Evolutionary conservation across 1,140 invertebrate species (phyloP).

Genomic region (Orius laevigatus): DNA sequence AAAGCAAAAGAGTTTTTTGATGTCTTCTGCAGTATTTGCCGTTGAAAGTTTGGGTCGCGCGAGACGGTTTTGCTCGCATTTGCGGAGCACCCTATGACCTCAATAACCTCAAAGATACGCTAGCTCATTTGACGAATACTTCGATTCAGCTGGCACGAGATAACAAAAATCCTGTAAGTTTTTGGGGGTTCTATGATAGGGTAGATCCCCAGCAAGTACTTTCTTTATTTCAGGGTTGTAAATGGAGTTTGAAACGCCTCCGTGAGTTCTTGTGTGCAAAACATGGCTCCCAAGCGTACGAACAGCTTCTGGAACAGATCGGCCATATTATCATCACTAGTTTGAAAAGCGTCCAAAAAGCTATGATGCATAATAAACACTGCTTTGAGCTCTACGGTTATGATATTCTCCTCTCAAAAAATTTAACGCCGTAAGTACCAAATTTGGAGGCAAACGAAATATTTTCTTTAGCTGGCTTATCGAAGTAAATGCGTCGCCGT

Average conservation of each 20-base stretch:
- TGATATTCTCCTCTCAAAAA: conserved; percentile 43
- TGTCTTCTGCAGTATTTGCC: conserved; percentile 31
- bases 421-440: conserved; percentile 30
- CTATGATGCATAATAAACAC: conserved; percentile 30
- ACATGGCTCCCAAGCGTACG: conserved; percentile 28
- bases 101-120: conserved; percentile 29
- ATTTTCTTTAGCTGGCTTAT: conserved; percentile 33
- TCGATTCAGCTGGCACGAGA: conserved; percentile 34
- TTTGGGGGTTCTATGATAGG: not conserved
- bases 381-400: conserved; percentile 51
- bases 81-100: conserved; percentile 40
- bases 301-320: conserved; percentile 36
- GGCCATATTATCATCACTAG: conserved; percentile 37
- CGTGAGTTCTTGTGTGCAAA: conserved; percentile 26
- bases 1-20: too few relatives aligned
- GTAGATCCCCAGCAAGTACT: not conserved
- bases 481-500: conserved; percentile 47
- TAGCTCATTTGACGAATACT: conserved; percentile 41
- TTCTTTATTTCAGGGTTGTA: conserved; percentile 23
- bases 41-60: conserved; percentile 43
- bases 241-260: conserved; percentile 29
- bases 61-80: conserved; percentile 41
- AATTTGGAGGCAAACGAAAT: not conserved
- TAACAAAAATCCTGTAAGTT: conserved; percentile 1
- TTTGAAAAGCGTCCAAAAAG: conserved; percentile 32